Evolutionary conservation across 1,140 invertebrate species (phyloP), one percentile per base, ranked within the genome.

Genomic region (Aporrectodea caliginosa): DNA sequence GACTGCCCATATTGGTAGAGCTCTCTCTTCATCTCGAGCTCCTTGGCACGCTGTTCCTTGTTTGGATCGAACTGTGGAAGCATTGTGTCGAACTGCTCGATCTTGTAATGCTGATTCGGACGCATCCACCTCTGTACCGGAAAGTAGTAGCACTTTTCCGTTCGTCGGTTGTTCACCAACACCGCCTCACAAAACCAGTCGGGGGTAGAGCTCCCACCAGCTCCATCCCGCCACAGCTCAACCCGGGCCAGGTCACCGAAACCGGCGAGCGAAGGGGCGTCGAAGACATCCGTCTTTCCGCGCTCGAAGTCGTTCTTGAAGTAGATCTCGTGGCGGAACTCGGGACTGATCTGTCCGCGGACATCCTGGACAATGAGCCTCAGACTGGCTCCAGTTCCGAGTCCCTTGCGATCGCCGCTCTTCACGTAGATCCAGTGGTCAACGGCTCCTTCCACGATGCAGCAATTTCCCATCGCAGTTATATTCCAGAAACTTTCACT

Each of bases 161-260:
- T 85, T 34, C 82, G 80, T 69, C 84, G 77, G 80, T 88, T 86
- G 75, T 86, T 85, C 2, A 90, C 85, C 12, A 84, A 80, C 35
- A 90, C 84, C 72, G 82, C 84, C 30, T 90, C 88, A 31, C 89
- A 85, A 83, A 85, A 90, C 89, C 89, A 90, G 43, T 85, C 86
- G n/a, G 84, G 83, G 6, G 83, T 86, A 30, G 31, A 34, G 14
- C 72, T 27, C 12, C 88, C 73, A 1, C 88, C 88, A 33, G 84
- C 82, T 75, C 85, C 85, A 79, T 89, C 87, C 29, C 87, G 78
- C 88, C 88, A 89, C 69, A 89, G 84, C 81, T 89, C 88, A 27
- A 88, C 83, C 72, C 83, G 82, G 16, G 69, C n/a, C 70, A 81
- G 32, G 30, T 79, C 78, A 6, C 68, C 71, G 58, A 79, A 78